Conservation (phyloP, 2,113 vertebrate species). For the Blennius ocellaris region DNA sequence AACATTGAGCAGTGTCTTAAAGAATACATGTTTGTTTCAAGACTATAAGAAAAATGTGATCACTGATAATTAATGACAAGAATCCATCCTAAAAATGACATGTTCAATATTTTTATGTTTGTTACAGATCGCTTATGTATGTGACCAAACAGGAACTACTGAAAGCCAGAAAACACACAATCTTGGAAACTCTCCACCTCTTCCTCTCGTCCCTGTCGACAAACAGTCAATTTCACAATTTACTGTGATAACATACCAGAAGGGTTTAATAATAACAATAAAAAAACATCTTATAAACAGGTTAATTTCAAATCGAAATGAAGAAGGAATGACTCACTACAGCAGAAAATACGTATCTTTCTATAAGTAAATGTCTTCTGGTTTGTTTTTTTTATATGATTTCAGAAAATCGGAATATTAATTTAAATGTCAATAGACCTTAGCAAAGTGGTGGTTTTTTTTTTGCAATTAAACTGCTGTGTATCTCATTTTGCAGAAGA, state of each 20-base stretch:
- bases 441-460: slow-evolving; percentile 4
- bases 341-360: background rate
- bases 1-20: too few species aligned
- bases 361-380: background rate
- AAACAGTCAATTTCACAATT: slow-evolving; percentile 25
- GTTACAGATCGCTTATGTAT: background rate
- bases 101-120: too few species aligned
- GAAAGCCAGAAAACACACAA: slow-evolving; percentile 8
- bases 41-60: too few species aligned
- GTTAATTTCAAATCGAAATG: background rate
- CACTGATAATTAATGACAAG: too few species aligned
- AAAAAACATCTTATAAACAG: background rate
- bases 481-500: slow-evolving; percentile 14
- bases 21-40: too few species aligned
- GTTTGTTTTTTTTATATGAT: background rate
- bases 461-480: slow-evolving; percentile 23
- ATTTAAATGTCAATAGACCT: background rate
- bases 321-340: background rate
- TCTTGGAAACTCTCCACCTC: slow-evolving; percentile 1
- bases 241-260: slow-evolving; percentile 8
- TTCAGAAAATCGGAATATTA: slow-evolving; percentile 1
- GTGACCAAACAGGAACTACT: slow-evolving; percentile 24
- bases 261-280: slow-evolving; percentile 17
- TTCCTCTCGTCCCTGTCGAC: background rate
- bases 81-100: too few species aligned